phyloP scores from a whole-genome alignment of 2,113 vertebrate species.

The Odontophorus gujanensis region DNA sequence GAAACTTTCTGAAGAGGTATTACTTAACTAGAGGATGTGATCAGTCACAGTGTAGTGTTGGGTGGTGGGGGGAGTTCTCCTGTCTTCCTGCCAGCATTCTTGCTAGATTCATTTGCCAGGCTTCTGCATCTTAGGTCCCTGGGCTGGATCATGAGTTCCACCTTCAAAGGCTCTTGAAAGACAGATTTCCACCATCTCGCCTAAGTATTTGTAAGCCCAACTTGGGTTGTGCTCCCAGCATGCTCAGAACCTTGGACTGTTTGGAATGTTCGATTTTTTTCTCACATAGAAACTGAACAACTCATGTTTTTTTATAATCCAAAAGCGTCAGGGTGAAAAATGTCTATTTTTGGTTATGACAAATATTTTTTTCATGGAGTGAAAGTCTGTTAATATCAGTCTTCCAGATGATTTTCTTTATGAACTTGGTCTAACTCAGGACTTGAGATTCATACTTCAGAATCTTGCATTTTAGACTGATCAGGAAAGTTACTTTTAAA shows the following conservation, averaged over 20 bases:
- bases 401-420: background rate
- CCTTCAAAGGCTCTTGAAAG: background rate
- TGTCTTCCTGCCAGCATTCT: background rate
- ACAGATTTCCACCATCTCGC: background rate
- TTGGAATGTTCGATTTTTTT: background rate
- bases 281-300: background rate
- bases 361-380: background rate
- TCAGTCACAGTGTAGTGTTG: background rate
- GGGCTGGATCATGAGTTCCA: background rate
- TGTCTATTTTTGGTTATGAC: background rate
- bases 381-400: background rate
- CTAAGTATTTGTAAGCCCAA: background rate
- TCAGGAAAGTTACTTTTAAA: background rate
- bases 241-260: background rate
- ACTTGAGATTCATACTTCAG: background rate
- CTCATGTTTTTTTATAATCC: too few relatives aligned
- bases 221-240: background rate
- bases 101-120: background rate
- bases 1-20: background rate
- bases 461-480: background rate
- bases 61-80: background rate
- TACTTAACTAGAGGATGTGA: background rate
- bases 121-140: background rate
- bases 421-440: background rate
- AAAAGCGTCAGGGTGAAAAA: too few relatives aligned